Base-by-base conservation (phyloP, 2,888 invertebrate species). In the Reticulitermes lucifugus region DNA sequence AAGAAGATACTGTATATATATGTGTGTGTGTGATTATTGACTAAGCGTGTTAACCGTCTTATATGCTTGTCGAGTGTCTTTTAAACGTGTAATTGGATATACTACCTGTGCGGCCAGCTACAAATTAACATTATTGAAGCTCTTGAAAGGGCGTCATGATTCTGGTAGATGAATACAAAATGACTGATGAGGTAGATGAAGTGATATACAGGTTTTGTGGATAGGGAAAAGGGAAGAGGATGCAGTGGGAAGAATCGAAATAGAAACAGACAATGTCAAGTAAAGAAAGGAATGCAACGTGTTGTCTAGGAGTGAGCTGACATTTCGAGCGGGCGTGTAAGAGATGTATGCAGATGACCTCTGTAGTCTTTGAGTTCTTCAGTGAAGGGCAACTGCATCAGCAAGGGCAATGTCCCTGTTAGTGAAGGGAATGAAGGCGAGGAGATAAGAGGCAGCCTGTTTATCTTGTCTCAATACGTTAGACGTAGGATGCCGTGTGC, bases 271-370 rank as follows among this genome's bases (percentile, higher is more conserved):
- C 73, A 73, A 73, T 73, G 73, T 73, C 41, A 73, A 73, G 41
- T 41, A 35, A 71, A 71, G 71, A 2, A 73, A 12, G 73, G 73
- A 73, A 73, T 73, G 73, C 73, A 25, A 41, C 73, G 29, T 41
- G 29, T 29, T 70, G 10, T 70, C 10, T 46, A 10, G 2, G 29
- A 41, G 6, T 41, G 41, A 41, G 21, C 41, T 6, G 73, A 41
- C 73, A 29, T 73, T 29, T 73, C 65, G 25, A 65, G 65, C 65
- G 65, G 65, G 65, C n/a, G 65, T 65, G 12, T 65, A 65, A n/a
- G 65, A 65, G 65, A 65, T 65, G 65, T 41, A 73, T 73, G 73
- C 41, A 73, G 73, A 73, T 73, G 73, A 73, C 73, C 73, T 73
- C 73, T 73, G 73, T 73, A 73, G 73, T 29, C 21, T 14, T 21